Conservation (phyloP, 2,797 vertebrate genomes). For the Hydrocynus forskahlii region DNA sequence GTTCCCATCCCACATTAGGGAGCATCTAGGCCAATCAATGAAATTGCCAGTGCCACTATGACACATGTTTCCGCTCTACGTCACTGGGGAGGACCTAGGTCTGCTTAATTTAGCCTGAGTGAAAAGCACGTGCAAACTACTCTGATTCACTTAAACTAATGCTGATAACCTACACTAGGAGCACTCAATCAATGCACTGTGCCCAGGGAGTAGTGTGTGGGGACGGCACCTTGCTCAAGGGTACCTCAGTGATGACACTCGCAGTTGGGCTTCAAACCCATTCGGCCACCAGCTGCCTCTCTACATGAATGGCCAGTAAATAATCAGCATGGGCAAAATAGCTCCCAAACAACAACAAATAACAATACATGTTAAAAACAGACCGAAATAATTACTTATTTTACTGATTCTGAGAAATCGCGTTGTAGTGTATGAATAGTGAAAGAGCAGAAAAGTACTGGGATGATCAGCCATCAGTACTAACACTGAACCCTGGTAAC, state of each 20-base stretch:
- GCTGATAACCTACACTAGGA: too few species aligned
- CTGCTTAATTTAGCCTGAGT: slow-evolving; percentile 10
- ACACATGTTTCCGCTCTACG: slow-evolving; percentile 24
- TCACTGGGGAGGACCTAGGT: slow-evolving; percentile 9
- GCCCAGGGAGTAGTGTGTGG: too few species aligned
- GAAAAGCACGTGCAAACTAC: neutral
- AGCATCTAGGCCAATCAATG: slow-evolving; percentile 61
- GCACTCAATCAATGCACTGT: too few species aligned
- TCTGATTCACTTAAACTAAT: neutral
- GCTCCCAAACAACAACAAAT: too few species aligned
- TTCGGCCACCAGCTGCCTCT: neutral
- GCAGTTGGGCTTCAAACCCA: too few species aligned
- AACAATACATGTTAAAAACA: too few species aligned
- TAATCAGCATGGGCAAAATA: neutral
- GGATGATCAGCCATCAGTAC: neutral
- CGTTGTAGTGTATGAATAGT: neutral
- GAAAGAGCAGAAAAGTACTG: neutral
- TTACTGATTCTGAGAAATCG: neutral
- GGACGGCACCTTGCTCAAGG: too few species aligned
- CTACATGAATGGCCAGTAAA: neutral
- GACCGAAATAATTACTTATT: neutral
- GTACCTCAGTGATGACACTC: too few species aligned
- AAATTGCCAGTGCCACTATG: slow-evolving; percentile 14
- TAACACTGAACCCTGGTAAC: neutral
- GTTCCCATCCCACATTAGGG: slow-evolving; percentile 36